Base-by-base conservation (phyloP, 2,113 vertebrate species). In the Erythrocercus mccallii region DNA sequence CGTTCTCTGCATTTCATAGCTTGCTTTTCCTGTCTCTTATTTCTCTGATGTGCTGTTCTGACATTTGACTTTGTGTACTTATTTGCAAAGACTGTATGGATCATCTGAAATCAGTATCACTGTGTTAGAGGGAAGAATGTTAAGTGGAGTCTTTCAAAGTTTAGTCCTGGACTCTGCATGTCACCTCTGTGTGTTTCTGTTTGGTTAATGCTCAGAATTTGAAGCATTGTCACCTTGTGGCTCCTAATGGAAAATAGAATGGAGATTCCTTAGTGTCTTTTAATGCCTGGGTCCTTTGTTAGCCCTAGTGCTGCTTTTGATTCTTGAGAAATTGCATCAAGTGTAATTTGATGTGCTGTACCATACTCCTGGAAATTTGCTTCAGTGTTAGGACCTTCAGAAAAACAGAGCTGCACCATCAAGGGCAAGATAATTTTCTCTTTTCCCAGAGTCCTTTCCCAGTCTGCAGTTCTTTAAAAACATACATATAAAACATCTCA, bases 401-500 rank as follows among this genome's bases (percentile, higher is more conserved):
- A 40, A 72, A 77, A 85, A 37, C 9, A 42, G 27, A 76, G 28
- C 38, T 93, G 40, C 17, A 18, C 88, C 54, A n/a, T 44, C 23
- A 45, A 42, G 35, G 21, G 42, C 47, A 58, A 81, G 79, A 44
- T 47, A 48, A 22, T 86, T 42, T 70, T 61, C 12, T 45, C 24
- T 69, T 27, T 11, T 28, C 13, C 10, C 44, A 31, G 54, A 70
- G n/a, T 65, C n/a, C 25, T 68, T 71, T 79, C 48, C 16, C 15
- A 40, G 18, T 60, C 22, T 60, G 45, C 60, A 69, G 19, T 14
- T 47, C 2, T 40, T 68, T 35, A 10, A 31, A 61, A 60, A 72
- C 48, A n/a, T 22, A 38, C 3, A 3, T n/a, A 10, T 5, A 10
- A 28, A 28, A 44, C 33, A 40, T 0, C 17, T 60, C 0, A 0